Percentiles rank a stretch among this genome's conserved stretches.
These are phyloP conservation scores for Lasioglossum vierecki DNA, from an alignment of 2,888 invertebrate species.

Conservation along the genomic window DNA sequence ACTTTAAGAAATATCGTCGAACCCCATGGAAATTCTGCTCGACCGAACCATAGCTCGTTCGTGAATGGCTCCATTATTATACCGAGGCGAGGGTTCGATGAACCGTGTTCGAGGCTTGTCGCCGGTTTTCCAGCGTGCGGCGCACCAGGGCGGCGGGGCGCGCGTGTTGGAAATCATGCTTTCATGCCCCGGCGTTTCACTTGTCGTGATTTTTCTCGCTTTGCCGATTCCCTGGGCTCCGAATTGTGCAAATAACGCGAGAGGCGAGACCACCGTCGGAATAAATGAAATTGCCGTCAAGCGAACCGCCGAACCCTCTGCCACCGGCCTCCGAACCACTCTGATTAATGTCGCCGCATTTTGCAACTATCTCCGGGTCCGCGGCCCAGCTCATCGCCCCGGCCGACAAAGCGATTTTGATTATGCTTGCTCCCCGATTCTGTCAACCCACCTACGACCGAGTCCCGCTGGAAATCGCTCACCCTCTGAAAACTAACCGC, in stretches of 20 bases:
- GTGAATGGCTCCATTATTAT: not conserved
- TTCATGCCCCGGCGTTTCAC: not conserved
- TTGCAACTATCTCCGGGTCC: slow-evolving; percentile 25
- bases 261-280: not conserved
- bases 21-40: not conserved
- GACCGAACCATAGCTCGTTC: not conserved
- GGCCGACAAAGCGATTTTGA: slow-evolving; percentile 33
- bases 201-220: not conserved
- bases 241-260: slow-evolving; percentile 31
- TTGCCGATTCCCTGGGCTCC: not conserved
- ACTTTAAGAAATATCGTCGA: not conserved
- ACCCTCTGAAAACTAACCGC: not conserved
- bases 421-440: slow-evolving; percentile 21
- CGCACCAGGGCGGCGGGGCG: not conserved
- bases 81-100: not conserved
- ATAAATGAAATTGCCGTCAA: slow-evolving; percentile 54
- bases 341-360: slow-evolving; percentile 41
- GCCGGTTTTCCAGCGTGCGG: not conserved
- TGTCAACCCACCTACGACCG: not conserved
- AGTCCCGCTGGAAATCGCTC: not conserved
- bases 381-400: slow-evolving; percentile 1
- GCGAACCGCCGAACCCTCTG: not conserved
- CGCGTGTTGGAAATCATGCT: not conserved
- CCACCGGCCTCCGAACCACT: slow-evolving; percentile 28
- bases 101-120: not conserved